A percentile compares a stretch with the other conserved stretches of the same genome.
Evolutionary conservation across 2,888 invertebrate species (phyloP).

Genomic region (Phyllotreta cruciferae): DNA sequence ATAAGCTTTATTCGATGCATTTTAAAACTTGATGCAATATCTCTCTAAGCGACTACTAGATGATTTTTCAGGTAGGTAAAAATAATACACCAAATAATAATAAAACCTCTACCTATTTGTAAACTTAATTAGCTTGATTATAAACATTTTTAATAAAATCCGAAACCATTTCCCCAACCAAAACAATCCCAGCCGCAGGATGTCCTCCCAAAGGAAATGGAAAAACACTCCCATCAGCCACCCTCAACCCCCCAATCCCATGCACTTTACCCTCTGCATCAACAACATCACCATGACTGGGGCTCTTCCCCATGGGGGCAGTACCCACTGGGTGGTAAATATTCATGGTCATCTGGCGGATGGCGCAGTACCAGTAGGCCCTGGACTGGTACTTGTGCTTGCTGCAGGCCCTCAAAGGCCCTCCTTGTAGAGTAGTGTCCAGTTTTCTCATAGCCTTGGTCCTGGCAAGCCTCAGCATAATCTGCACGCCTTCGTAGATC

Average conservation of each 20-base stretch:
- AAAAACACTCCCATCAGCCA: slow-evolving; percentile 72
- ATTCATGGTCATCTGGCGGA: slow-evolving; percentile 37
- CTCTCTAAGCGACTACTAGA: no score
- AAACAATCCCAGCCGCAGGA: slow-evolving; percentile 71
- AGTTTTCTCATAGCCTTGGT: slow-evolving; percentile 63
- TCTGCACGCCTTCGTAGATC: slow-evolving; percentile 63
- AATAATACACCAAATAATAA: slow-evolving; percentile 1
- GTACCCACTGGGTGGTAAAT: slow-evolving; percentile 37
- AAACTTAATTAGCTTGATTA: slow-evolving; percentile 5
- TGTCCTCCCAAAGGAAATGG: slow-evolving; percentile 70
- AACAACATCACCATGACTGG: slow-evolving; percentile 68
- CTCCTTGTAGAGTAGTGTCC: slow-evolving; percentile 55
- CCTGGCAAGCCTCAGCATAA: slow-evolving; percentile 59
- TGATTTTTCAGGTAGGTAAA: no score
- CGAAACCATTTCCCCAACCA: slow-evolving; percentile 74
- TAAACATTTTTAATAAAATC: slow-evolving; percentile 55
- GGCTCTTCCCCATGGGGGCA: slow-evolving; percentile 67
- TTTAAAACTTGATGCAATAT: no score
- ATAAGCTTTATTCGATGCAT: no score
- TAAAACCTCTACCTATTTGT: no score
- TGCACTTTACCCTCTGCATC: slow-evolving; percentile 67
- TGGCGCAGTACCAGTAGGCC: slow-evolving; percentile 73
- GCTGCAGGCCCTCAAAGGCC: slow-evolving; percentile 58
- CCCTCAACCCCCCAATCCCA: slow-evolving; percentile 66
- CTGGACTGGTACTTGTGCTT: slow-evolving; percentile 63